Base-by-base conservation (phyloP, 2,797 vertebrate genomes). In the Cynodonichthys magdalenae region DNA sequence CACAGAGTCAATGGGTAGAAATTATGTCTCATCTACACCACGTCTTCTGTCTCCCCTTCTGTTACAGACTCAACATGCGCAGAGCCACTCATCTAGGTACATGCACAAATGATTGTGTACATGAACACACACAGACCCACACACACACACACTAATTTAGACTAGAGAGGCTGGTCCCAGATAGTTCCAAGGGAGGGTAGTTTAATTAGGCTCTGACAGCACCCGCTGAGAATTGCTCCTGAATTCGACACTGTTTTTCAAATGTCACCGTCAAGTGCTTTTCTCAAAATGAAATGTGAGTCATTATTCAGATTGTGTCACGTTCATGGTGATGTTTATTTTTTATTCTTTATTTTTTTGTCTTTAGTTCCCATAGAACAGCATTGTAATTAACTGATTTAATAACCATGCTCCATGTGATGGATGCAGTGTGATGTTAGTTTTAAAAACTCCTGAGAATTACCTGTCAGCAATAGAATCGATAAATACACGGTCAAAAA, bases 231-330 rank as follows among this genome's bases (percentile, higher is more conserved):
- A 88, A 87, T 87, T 68, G 54, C 80, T 86, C 69, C 63, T 76
- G 73, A 79, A 75, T 91, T 88, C 90, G 88, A 84, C 89, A 86
- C 85, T 84, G 71, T 90, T 91, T 87, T 90, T 90, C 82, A 90
- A 89, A 90, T 92, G 91, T 90, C 88, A 90, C 69, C 19, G 42
- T 72, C 70, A 63, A 88, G 83, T 80, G 67, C 74, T 84, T 77
- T 66, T 75, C 78, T 86, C 77, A 49, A 55, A 89, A 69, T 83
- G 81, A 79, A 90, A 83, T 71, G 47, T 6, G 31, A 82, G 75
- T 84, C 70, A 83, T 89, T 90, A 83, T 85, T 86, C 79, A 79
- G 67, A 81, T 63, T 67, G 67, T 79, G 71, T 78, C 77, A 79
- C n/a, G 15, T 62, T 83, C 59, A 29, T 66, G 28, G 49, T 59